Percentiles rank a stretch among this genome's conserved stretches.
Conservation (phyloP, 2,888 invertebrate species). For the Saturnia japonica region DNA sequence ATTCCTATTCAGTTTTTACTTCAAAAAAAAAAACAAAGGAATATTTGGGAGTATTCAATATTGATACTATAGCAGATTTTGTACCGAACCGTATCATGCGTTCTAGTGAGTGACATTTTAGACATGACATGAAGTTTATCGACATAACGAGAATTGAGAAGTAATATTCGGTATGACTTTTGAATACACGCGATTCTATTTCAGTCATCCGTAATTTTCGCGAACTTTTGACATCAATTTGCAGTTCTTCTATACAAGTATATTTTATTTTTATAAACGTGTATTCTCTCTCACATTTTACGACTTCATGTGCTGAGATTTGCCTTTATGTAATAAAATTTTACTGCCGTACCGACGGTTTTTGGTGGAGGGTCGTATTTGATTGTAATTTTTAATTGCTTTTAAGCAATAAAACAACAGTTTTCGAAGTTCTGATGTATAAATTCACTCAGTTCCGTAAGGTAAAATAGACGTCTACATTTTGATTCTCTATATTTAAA, state of each 20-base stretch:
- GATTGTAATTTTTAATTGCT: conserved; percentile 12
- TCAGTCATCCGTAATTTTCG: conserved; percentile 35
- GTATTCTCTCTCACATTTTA: background rate
- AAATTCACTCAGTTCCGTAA: background rate
- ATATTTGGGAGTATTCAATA: too few species aligned
- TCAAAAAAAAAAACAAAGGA: too few species aligned
- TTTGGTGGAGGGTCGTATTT: background rate
- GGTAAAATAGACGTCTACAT: background rate
- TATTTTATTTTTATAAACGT: conserved; percentile 15
- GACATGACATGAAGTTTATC: conserved; percentile 51
- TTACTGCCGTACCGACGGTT: background rate
- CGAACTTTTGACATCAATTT: conserved; percentile 33
- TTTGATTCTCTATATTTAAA: background rate
- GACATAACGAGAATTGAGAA: conserved; percentile 45
- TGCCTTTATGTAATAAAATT: conserved; percentile 2
- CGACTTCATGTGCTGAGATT: conserved; percentile 3
- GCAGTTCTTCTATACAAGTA: conserved; percentile 21
- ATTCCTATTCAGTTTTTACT: too few species aligned
- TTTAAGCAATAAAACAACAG: conserved; percentile 7
- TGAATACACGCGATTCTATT: conserved; percentile 50
- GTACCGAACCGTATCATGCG: conserved; percentile 40
- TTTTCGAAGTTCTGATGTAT: background rate
- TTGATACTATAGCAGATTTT: background rate
- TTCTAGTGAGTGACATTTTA: conserved; percentile 47
- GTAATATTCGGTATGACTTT: conserved; percentile 50